phyloP scores from a whole-genome alignment of 2,113 vertebrate genomes.

The Seriola quinqueradiata region DNA sequence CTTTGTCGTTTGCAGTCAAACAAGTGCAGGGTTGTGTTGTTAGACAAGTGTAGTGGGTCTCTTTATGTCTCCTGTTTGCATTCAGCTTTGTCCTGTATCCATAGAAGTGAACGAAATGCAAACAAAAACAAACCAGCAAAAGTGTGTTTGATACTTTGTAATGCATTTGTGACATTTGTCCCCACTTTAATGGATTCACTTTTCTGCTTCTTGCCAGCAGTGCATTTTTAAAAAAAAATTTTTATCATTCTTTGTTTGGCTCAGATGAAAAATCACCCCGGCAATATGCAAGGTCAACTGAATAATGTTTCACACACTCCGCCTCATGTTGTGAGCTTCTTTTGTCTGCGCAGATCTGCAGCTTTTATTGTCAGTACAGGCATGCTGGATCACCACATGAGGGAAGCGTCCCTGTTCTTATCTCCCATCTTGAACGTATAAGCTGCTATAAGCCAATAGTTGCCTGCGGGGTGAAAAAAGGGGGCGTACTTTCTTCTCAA shows the following conservation, averaged over 20 bases:
- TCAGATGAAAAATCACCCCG: conserved; percentile 22
- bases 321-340: conserved; percentile 46
- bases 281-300: conserved; percentile 61
- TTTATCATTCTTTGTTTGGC: conserved; percentile 38
- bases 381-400: conserved; percentile 46
- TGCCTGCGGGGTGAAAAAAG: conserved; percentile 44
- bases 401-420: conserved; percentile 46
- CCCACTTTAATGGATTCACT: conserved; percentile 1
- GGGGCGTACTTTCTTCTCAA: conserved; percentile 58
- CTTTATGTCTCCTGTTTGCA: conserved; percentile 16
- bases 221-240: neutral
- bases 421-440: conserved; percentile 71
- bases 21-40: conserved; percentile 1
- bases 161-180: neutral
- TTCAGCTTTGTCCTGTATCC: conserved; percentile 1
- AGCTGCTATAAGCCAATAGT: conserved; percentile 71
- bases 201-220: neutral
- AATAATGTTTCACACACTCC: conserved; percentile 41
- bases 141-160: conserved; percentile 20
- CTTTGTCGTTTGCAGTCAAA: conserved; percentile 49
- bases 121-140: conserved; percentile 35
- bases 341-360: conserved; percentile 41
- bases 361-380: conserved; percentile 59
- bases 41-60: conserved; percentile 5
- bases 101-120: neutral